These are phyloP conservation scores for Nomada flava DNA, from an alignment of 2,888 invertebrate species.

Conservation along the genomic window DNA sequence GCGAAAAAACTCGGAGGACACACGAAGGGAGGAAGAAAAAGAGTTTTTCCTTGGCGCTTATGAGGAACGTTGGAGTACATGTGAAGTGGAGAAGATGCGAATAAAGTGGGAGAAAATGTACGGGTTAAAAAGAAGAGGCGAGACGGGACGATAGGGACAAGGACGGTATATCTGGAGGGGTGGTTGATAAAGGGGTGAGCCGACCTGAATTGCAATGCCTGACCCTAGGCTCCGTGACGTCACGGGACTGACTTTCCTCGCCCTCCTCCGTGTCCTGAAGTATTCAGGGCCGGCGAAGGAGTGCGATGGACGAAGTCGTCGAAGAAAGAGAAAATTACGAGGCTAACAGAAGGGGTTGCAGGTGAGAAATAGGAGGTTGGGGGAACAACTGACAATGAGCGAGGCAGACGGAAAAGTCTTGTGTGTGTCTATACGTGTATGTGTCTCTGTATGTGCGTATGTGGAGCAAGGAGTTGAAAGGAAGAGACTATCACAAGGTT, in stretches of 20 bases:
- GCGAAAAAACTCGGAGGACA: not conserved
- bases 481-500: slow-evolving; percentile 60
- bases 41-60: not conserved
- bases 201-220: slow-evolving; percentile 77
- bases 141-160: not conserved
- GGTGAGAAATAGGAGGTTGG: slow-evolving; percentile 21
- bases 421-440: not conserved
- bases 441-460: not conserved
- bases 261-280: slow-evolving; percentile 43
- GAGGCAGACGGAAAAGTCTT: not conserved
- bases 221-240: slow-evolving; percentile 75
- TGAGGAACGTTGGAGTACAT: slow-evolving; percentile 33
- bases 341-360: slow-evolving; percentile 20
- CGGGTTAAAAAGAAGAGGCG: not conserved
- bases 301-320: slow-evolving; percentile 42
- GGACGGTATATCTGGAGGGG: not conserved
- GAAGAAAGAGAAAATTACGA: slow-evolving; percentile 34
- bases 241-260: slow-evolving; percentile 66
- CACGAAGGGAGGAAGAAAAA: not conserved
- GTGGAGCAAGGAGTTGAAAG: slow-evolving; percentile 30
- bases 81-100: slow-evolving; percentile 7
- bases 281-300: slow-evolving; percentile 61
- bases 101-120: not conserved
- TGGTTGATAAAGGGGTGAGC: slow-evolving; percentile 59
- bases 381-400: not conserved